A percentile compares a stretch with the other conserved stretches of the same genome.
These are phyloP conservation scores for Phyllopteryx taeniolatus DNA, from an alignment of 2,113 vertebrate genomes.

Conservation along the genomic window DNA sequence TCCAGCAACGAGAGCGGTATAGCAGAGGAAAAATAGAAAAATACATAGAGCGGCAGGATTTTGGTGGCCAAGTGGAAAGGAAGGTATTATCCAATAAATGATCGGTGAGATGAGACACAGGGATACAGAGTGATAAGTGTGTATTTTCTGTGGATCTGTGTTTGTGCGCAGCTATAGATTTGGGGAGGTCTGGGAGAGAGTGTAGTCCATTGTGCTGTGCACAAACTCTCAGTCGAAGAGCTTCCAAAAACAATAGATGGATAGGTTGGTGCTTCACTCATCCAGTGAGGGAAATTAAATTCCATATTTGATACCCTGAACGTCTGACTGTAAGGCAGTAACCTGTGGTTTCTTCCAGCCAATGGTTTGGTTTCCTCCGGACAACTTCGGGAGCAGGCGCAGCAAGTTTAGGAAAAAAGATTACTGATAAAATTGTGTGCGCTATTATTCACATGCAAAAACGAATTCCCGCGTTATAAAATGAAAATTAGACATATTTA, in stretches of 20 bases:
- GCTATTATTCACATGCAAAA: background rate
- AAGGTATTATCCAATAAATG: slow-evolving; percentile 68
- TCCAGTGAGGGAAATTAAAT: too few relatives aligned
- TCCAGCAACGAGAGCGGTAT: slow-evolving; percentile 34
- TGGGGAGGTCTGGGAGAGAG: slow-evolving; percentile 48
- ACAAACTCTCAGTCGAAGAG: background rate
- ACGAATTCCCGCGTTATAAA: background rate
- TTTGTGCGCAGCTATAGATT: slow-evolving; percentile 37
- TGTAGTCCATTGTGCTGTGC: slow-evolving; percentile 22
- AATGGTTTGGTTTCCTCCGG: too few relatives aligned
- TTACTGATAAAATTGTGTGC: background rate
- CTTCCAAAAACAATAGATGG: too few relatives aligned
- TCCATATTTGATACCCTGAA: too few relatives aligned
- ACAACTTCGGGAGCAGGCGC: too few relatives aligned
- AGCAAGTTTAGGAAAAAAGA: too few relatives aligned
- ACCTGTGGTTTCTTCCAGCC: background rate
- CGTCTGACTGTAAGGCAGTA: background rate
- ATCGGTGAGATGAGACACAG: slow-evolving; percentile 50
- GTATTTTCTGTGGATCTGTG: slow-evolving; percentile 6
- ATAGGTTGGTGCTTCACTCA: too few relatives aligned
- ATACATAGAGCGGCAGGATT: slow-evolving; percentile 65
- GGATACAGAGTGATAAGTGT: slow-evolving; percentile 20
- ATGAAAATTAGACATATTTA: background rate
- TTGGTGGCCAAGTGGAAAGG: slow-evolving; percentile 62
- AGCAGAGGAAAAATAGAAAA: slow-evolving; percentile 34